These are phyloP conservation scores for Carcina quercana DNA, from an alignment of 2,888 invertebrate genomes.

Conservation along the genomic window DNA sequence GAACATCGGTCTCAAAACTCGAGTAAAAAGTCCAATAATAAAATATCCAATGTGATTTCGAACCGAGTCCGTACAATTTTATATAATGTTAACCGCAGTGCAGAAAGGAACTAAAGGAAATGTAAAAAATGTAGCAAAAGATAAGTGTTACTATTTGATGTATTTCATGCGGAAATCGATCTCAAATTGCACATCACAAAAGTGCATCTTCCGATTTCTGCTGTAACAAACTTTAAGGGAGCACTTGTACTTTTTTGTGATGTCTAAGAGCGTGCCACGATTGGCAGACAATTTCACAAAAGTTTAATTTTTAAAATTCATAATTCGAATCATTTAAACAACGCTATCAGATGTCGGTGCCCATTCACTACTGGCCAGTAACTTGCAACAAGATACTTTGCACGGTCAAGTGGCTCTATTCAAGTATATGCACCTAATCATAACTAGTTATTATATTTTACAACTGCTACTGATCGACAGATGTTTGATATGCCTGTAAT, in stretches of 20 bases:
- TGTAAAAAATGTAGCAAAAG: conserved; percentile 48
- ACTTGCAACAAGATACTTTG: conserved; percentile 48
- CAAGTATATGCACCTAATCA: conserved; percentile 35
- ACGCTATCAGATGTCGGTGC: conserved; percentile 40
- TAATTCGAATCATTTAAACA: conserved; percentile 12
- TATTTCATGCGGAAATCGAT: conserved; percentile 66
- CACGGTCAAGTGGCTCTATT: conserved; percentile 51
- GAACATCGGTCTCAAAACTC: conserved; percentile 31
- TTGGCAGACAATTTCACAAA: not conserved
- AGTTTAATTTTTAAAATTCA: not conserved
- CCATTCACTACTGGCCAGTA: conserved; percentile 42
- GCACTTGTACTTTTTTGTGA: conserved; percentile 1
- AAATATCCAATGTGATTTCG: conserved; percentile 1
- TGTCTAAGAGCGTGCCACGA: conserved; percentile 4
- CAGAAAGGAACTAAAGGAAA: conserved; percentile 37
- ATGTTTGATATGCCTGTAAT: conserved; percentile 23
- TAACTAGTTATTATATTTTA: conserved; percentile 39
- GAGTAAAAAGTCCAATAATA: conserved; percentile 21
- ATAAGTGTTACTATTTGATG: conserved; percentile 52
- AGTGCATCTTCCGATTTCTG: conserved; percentile 51
- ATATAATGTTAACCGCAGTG: conserved; percentile 40
- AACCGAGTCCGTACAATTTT: conserved; percentile 15
- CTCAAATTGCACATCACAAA: conserved; percentile 65
- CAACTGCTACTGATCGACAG: conserved; percentile 34
- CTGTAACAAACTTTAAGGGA: conserved; percentile 20